Percentiles rank a stretch among this genome's conserved stretches.
These are phyloP conservation scores for Ptiloglossa arizonensis DNA, from an alignment of 1,140 invertebrate genomes.

Conservation along the genomic window DNA sequence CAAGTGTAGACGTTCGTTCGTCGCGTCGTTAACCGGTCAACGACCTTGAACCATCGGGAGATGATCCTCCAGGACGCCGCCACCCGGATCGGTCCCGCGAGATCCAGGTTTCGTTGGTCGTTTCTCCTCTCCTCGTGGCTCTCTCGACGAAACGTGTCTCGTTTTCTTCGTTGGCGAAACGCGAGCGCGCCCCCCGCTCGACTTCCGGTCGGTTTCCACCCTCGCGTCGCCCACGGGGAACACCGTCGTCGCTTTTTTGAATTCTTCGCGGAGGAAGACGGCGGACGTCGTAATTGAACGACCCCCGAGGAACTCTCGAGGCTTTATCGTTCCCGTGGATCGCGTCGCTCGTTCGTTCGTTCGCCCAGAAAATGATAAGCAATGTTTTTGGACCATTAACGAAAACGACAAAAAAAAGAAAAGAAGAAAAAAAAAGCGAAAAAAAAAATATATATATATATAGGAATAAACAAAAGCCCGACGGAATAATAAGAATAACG, in stretches of 20 bases:
- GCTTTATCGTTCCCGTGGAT: slow-evolving; percentile 20
- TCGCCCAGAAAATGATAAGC: slow-evolving; percentile 53
- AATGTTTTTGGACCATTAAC: slow-evolving; percentile 56
- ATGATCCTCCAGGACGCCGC: too few relatives aligned
- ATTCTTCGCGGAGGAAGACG: not conserved
- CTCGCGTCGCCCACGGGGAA: not conserved
- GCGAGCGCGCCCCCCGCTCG: too few relatives aligned
- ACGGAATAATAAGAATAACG: slow-evolving; percentile 8
- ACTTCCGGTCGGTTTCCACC: slow-evolving; percentile 41
- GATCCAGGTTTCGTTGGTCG: not conserved
- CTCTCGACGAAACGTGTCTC: slow-evolving; percentile 11
- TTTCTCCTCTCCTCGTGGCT: not conserved
- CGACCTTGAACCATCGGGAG: not conserved
- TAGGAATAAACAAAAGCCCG: not conserved
- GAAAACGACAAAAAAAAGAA: not conserved
- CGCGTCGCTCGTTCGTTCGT: slow-evolving; percentile 4
- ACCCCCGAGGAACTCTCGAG: not conserved
- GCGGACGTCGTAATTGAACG: not conserved
- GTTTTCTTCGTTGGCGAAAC: slow-evolving; percentile 27
- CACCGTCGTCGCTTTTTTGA: not conserved
- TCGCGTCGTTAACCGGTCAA: not conserved
- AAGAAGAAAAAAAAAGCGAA: too few relatives aligned
- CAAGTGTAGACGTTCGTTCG: too few relatives aligned
- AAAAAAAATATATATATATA: too few relatives aligned
- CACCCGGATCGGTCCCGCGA: too few relatives aligned